These are phyloP conservation scores for Gymnoscopelus microlampas DNA, from an alignment of 2,797 vertebrate genomes.

Conservation along the genomic window DNA sequence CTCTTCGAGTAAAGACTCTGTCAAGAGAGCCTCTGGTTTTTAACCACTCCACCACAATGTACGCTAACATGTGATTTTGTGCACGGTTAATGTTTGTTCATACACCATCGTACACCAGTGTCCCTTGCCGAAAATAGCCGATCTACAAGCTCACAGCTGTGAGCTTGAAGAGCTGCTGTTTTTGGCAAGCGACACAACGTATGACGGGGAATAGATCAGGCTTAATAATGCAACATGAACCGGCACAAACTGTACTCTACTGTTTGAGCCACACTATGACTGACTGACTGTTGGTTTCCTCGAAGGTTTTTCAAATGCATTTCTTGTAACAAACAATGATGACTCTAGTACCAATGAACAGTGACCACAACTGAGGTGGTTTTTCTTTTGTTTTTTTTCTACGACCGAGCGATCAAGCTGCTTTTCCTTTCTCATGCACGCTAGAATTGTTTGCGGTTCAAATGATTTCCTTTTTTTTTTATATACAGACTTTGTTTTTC, in stretches of 20 bases:
- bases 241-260: slow-evolving; percentile 2
- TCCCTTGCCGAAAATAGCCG: background rate
- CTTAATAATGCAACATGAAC: slow-evolving; percentile 9
- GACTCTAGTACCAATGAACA: slow-evolving; percentile 11
- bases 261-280: slow-evolving; percentile 6
- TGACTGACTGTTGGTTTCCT: slow-evolving; percentile 9
- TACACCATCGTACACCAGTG: background rate
- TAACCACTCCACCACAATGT: slow-evolving; percentile 7
- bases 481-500: slow-evolving; percentile 60
- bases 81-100: slow-evolving; percentile 7
- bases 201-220: too few relatives aligned
- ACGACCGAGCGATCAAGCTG: slow-evolving; percentile 30
- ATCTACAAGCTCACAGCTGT: background rate
- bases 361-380: background rate
- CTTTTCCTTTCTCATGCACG: slow-evolving; percentile 54
- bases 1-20: slow-evolving; percentile 1
- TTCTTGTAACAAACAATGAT: background rate
- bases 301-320: slow-evolving; percentile 20
- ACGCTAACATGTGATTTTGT: slow-evolving; percentile 10
- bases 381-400: background rate
- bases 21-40: background rate
- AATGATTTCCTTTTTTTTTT: slow-evolving; percentile 41
- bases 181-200: too few relatives aligned
- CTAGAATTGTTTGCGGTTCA: slow-evolving; percentile 54
- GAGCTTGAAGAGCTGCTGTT: background rate